These are phyloP conservation scores for Salticus scenicus DNA, from an alignment of 2,888 invertebrate species.

Conservation along the genomic window DNA sequence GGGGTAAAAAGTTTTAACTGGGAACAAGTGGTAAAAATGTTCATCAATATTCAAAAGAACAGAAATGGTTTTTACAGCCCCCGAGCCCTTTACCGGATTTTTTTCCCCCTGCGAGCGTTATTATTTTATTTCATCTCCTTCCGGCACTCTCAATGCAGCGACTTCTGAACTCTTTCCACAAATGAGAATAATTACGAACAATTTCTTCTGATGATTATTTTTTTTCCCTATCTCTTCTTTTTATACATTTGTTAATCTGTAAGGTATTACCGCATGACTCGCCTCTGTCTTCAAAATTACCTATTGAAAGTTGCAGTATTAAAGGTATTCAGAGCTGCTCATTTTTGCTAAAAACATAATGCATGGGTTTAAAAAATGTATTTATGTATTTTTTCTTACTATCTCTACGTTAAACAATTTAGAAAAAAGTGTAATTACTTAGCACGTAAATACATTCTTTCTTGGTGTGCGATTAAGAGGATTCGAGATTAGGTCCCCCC, in stretches of 20 bases:
- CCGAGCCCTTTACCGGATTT: conserved; percentile 44
- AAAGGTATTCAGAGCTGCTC: background rate
- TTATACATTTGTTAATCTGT: background rate
- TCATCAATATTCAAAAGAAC: conserved; percentile 70
- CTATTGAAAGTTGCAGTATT: background rate
- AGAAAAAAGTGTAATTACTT: too few relatives aligned
- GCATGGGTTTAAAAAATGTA: too few relatives aligned
- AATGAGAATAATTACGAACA: conserved; percentile 68
- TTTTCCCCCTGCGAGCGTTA: conserved; percentile 45
- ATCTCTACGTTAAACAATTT: too few relatives aligned
- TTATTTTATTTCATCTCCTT: conserved; percentile 67
- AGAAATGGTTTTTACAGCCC: conserved; percentile 69
- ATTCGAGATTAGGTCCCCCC: too few relatives aligned
- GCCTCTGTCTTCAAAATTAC: background rate
- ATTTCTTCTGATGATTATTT: conserved; percentile 26
- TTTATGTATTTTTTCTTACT: too few relatives aligned
- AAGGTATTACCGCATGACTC: conserved; percentile 4
- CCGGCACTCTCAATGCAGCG: conserved; percentile 56
- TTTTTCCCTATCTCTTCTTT: conserved; percentile 16
- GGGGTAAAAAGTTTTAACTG: conserved; percentile 65
- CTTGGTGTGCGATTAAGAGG: too few relatives aligned
- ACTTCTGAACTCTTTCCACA: conserved; percentile 64
- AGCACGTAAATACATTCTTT: too few relatives aligned
- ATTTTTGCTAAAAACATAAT: too few relatives aligned
- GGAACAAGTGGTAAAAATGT: conserved; percentile 68